A percentile compares a stretch with the other conserved stretches of the same genome.
Evolutionary conservation across 2,888 invertebrate genomes (phyloP).

Genomic region (Yponomeuta cagnagella): DNA sequence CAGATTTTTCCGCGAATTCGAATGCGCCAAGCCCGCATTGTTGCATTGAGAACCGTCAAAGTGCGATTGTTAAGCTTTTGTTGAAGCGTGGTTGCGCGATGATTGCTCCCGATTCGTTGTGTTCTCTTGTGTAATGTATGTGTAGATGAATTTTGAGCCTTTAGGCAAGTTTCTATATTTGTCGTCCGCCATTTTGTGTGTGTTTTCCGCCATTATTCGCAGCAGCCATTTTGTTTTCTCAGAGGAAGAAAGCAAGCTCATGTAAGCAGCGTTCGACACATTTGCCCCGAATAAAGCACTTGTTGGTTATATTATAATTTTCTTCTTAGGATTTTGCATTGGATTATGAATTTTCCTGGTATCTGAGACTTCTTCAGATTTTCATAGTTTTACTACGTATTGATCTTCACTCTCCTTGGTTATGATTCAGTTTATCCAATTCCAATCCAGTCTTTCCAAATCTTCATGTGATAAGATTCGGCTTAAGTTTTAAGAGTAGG

Average conservation of each 20-base stretch:
- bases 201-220: not conserved
- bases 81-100: conserved; percentile 8
- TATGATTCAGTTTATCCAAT: too few species aligned
- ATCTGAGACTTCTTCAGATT: too few species aligned
- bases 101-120: not conserved
- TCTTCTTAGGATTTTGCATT: too few species aligned
- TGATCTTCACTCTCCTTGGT: too few species aligned
- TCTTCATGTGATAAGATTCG: too few species aligned
- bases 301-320: too few species aligned
- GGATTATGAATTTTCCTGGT: too few species aligned
- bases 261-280: not conserved
- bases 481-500: not conserved
- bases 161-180: not conserved
- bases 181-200: not conserved
- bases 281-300: not conserved
- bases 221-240: not conserved
- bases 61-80: not conserved
- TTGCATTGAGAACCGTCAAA: not conserved
- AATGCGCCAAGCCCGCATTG: not conserved
- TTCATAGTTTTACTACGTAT: too few species aligned
- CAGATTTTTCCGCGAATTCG: conserved; percentile 5
- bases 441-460: too few species aligned
- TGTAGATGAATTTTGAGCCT: not conserved
- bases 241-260: not conserved
- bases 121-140: not conserved